Evolutionary conservation across 2,888 invertebrate genomes (phyloP).

Genomic region (Microplitis deprimator): DNA sequence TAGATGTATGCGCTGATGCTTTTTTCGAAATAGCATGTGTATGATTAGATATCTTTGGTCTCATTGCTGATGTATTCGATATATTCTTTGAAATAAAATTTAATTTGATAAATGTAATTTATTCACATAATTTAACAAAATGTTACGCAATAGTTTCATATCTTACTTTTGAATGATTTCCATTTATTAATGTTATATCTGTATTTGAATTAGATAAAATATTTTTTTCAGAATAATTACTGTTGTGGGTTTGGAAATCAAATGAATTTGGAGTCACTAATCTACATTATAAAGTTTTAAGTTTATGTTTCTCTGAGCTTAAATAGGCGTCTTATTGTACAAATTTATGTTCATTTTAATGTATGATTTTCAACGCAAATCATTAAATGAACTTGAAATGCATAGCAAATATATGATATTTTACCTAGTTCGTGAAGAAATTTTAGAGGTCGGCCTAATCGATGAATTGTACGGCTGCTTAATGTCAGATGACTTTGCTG

Average conservation of each 20-base stretch:
- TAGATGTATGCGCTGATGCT: not conserved
- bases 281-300: constrained; percentile 44
- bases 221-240: constrained; percentile 60
- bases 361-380: too few species aligned
- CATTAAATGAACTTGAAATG: too few species aligned
- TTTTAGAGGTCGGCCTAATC: not conserved
- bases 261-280: constrained; percentile 56
- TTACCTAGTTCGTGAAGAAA: constrained; percentile 30
- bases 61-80: not conserved
- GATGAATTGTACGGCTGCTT: constrained; percentile 13
- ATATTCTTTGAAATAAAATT: not conserved
- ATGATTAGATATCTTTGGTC: not conserved
- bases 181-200: constrained; percentile 53
- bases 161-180: constrained; percentile 56
- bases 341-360: not conserved
- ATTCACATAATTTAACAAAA: not conserved
- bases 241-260: constrained; percentile 59
- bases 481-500: not conserved
- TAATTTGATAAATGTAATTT: not conserved
- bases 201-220: constrained; percentile 64
- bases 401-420: not conserved
- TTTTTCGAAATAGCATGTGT: not conserved
- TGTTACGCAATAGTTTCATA: not conserved
- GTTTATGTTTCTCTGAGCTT: not conserved
- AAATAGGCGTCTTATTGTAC: not conserved